Evolutionary conservation across 1,140 invertebrate genomes (phyloP), one percentile per base, ranked within the genome.

Genomic region (Belonocnema kinseyi): DNA sequence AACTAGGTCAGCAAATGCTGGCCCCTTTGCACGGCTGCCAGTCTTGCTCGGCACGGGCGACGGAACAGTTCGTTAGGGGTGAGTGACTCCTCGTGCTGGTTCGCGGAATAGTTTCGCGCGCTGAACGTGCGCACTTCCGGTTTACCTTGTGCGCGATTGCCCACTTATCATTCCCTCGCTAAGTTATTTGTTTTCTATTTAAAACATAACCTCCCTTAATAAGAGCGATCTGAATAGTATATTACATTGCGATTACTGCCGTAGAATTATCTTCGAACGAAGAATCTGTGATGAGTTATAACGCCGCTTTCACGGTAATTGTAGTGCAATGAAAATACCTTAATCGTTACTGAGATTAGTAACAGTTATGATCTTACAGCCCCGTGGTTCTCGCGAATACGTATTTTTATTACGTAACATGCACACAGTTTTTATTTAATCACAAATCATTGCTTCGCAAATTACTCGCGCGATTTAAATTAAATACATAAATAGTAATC

Each of bases 31-130:
- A 74, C 76, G 51, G 52, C 79, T 58, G 76, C 77, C 83, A 86
- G 85, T 86, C 77, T 84, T 77, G 82, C 80, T 82, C 80, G 77
- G 80, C 76, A 81, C 79, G 81, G 78, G 78, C 80, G 74, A 85
- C 77, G 80, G 79, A 77, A 81, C 77, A 82, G 61, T 77, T 84
- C 71, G 78, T 66, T 33, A 61, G 77, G 72, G 76, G 61, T 66
- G 16, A 66, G 3, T 46, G 33, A 66, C 80, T 81, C 70, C 72
- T 16, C 66, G 52, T 12, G 14, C 82, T 53, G 61, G n/a, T 56
- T 66, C 40, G 61, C 14, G 61, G 33, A 66, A 7, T 33, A 61
- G 40, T 58, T 66, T 54, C 56, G 52, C 50, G 58, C 54, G 46
- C 26, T 26, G 56, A 21, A 61, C 54, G 52, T 74, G 73, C 73